Conservation (phyloP, 2,888 invertebrate genomes). For the Plagiodera versicolora region DNA sequence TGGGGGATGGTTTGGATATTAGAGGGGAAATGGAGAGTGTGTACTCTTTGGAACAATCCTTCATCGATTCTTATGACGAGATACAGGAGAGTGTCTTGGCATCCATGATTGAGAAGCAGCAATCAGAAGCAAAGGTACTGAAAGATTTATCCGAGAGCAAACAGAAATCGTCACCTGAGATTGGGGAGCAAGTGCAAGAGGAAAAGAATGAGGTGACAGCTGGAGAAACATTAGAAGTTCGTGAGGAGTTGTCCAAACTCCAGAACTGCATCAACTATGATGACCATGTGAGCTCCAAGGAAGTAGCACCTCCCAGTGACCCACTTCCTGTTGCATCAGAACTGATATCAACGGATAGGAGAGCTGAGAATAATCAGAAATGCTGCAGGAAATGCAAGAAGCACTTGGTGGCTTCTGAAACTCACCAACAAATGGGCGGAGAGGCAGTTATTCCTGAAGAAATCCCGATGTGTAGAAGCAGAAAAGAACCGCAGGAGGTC, state of each 20-base stretch:
- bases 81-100: background rate
- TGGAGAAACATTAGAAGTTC: background rate
- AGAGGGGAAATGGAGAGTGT: background rate
- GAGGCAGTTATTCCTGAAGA: background rate
- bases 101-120: background rate
- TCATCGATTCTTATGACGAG: background rate
- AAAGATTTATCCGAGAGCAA: too few species aligned
- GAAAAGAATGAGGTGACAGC: background rate
- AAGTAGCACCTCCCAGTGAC: too few species aligned
- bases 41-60: background rate
- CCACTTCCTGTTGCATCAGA: too few species aligned
- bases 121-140: background rate
- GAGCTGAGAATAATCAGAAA: background rate
- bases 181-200: background rate
- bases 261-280: background rate
- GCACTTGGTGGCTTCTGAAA: background rate
- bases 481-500: background rate
- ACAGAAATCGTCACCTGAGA: too few species aligned
- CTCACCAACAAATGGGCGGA: background rate
- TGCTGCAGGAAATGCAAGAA: background rate
- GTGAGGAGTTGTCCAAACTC: background rate
- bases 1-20: background rate
- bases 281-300: background rate
- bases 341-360: background rate
- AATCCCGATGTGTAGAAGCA: background rate